These are phyloP conservation scores for Eueremaeus valkanovi DNA, from an alignment of 2,888 invertebrate genomes.

Conservation along the genomic window DNA sequence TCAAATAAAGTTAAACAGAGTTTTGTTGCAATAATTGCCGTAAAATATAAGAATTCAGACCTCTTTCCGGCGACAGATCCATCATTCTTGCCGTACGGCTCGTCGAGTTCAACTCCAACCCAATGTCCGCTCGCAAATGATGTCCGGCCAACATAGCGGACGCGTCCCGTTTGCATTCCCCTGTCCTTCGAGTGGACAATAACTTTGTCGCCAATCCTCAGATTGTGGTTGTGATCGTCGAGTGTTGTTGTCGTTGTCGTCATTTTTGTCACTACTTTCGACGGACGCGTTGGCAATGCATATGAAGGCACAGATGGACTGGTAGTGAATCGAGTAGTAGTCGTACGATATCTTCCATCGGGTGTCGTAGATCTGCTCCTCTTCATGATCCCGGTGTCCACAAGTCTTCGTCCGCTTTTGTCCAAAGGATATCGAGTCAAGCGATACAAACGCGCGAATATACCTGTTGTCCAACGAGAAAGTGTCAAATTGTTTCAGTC, in stretches of 20 bases:
- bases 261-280: slow-evolving; percentile 41
- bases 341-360: slow-evolving; percentile 15
- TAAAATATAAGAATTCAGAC: too few species aligned
- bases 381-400: neutral
- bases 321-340: slow-evolving; percentile 29
- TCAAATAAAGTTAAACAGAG: too few species aligned
- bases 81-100: slow-evolving; percentile 90
- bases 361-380: slow-evolving; percentile 8
- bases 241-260: slow-evolving; percentile 44
- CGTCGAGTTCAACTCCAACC: slow-evolving; percentile 93
- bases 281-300: slow-evolving; percentile 38
- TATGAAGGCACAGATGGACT: slow-evolving; percentile 39
- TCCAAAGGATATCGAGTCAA: slow-evolving; percentile 55
- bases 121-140: slow-evolving; percentile 87
- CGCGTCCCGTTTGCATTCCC: slow-evolving; percentile 73
- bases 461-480: too few species aligned
- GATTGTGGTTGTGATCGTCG: slow-evolving; percentile 41
- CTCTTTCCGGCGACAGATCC: slow-evolving; percentile 87
- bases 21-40: too few species aligned
- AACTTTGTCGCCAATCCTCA: slow-evolving; percentile 82
- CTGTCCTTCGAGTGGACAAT: slow-evolving; percentile 73
- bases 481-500: too few species aligned
- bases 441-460: slow-evolving; percentile 81
- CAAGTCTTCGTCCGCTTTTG: slow-evolving; percentile 17
- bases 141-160: slow-evolving; percentile 78